phyloP scores from a whole-genome alignment of 2,113 vertebrate species.

The Aspidoscelis tigris region DNA sequence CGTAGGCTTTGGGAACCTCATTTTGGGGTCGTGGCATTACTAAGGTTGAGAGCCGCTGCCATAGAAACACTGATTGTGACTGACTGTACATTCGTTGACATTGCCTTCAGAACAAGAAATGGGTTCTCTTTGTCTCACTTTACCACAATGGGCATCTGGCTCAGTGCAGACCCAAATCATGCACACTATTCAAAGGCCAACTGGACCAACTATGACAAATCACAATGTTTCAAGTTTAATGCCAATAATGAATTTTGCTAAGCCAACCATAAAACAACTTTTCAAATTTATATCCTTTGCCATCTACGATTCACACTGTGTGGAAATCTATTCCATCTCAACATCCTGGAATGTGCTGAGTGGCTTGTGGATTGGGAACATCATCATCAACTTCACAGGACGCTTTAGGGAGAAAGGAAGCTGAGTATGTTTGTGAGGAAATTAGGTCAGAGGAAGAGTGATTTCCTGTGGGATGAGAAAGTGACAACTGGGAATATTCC shows the following conservation, averaged over 20 bases:
- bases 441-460: not conserved
- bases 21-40: no score
- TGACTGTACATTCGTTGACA: no score
- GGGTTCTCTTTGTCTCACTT: no score
- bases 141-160: no score
- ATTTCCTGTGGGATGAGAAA: slow-evolving; percentile 32
- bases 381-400: not conserved
- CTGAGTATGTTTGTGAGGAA: slow-evolving; percentile 14
- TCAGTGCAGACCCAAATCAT: no score
- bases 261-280: not conserved
- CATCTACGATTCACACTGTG: not conserved
- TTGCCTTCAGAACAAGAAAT: no score
- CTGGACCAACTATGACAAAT: not conserved
- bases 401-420: not conserved
- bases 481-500: slow-evolving; percentile 9
- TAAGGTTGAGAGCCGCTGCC: no score
- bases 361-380: not conserved
- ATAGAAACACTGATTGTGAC: no score
- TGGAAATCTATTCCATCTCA: not conserved
- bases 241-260: not conserved
- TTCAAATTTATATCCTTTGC: not conserved
- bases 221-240: not conserved
- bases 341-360: not conserved
- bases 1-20: no score
- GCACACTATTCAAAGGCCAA: no score